Percentiles rank a stretch among this genome's conserved stretches.
Evolutionary conservation across 37 sponge, comb jelly and placozoan genomes (phyloP).

Genomic region (Eunapius fragilis): DNA sequence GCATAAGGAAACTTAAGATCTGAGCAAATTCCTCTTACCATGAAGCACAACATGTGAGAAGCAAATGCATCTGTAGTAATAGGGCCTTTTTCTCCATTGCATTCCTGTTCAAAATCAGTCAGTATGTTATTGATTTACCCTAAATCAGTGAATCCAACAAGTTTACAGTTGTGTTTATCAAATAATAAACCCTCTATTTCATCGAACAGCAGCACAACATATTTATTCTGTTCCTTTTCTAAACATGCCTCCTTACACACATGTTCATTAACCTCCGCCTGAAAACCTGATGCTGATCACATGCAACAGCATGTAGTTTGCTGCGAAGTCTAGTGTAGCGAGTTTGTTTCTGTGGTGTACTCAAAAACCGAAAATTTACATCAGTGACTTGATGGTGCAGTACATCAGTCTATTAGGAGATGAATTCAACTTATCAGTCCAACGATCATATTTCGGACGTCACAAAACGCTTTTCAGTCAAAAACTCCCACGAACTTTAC

Average conservation of each 20-base stretch:
- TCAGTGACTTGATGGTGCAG: constrained; percentile 22
- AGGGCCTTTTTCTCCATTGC: neutral
- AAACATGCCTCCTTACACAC: constrained; percentile 33
- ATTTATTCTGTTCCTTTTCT: constrained; percentile 17
- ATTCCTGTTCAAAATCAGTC: constrained; percentile 14
- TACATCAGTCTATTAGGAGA: constrained; percentile 13
- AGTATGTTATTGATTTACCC: constrained; percentile 26
- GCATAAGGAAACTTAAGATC: constrained; percentile 38
- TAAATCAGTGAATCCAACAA: constrained; percentile 37
- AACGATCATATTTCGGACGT: constrained; percentile 18
- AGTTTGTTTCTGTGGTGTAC: constrained; percentile 26
- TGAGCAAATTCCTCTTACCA: constrained; percentile 29
- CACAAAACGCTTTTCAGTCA: no score
- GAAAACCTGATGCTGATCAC: constrained; percentile 46
- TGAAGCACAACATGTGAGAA: constrained; percentile 37
- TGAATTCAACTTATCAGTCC: constrained; percentile 2
- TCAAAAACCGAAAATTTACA: constrained; percentile 40
- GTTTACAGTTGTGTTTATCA: constrained; percentile 37
- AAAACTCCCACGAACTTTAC: no score
- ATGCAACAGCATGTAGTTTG: constrained; percentile 6
- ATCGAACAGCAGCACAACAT: constrained; percentile 37
- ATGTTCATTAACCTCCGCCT: constrained; percentile 23
- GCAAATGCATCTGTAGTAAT: constrained; percentile 5
- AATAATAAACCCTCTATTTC: constrained; percentile 42
- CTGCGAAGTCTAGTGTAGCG: constrained; percentile 16